Evolutionary conservation across 2,888 invertebrate genomes (phyloP), one percentile per base, ranked within the genome.

Genomic region (Laspeyria flexula): DNA sequence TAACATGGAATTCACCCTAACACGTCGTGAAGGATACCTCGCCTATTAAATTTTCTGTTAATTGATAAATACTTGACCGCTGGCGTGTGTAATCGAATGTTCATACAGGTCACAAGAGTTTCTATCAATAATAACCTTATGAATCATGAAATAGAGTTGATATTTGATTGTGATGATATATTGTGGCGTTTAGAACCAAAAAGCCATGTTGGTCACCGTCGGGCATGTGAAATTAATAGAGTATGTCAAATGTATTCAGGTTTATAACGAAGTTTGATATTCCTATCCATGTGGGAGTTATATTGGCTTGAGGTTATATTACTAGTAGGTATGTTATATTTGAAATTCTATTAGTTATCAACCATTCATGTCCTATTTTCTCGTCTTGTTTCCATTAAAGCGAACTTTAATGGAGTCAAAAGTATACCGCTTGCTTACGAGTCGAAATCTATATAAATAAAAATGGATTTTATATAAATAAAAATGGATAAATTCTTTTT

Each of bases 41-140:
- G 77, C 78, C 83, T 83, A 88, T 88, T 86, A 89, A 86, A 89
- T 87, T 81, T 77, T 77, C 70, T 65, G 79, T 83, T 90, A 91
- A 91, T 90, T 90, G 88, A 86, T 84, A 88, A 90, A 90, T 90
- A 88, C 90, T 90, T 89, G 90, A 88, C 88, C 87, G 73, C 37
- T 79, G 79, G 79, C 60, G 88, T 86, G 90, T 85, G 74, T 87
- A 90, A 91, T 91, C 85, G 85, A 90, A 90, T 90, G 86, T 87
- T 88, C 87, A 83, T 85, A 86, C 87, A 83, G 69, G 59, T 55
- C 49, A 9, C 2, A n/a, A 16, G 29, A 13, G 15, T 6, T 7
- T 29, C 7, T 11, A 11, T 10, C 4, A 64, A 69, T 57, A 45
- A 40, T 13, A 51, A 56, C 55, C 33, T 39, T 69, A 58, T 48